Conservation (phyloP, 2,113 vertebrate species). For the Gallinago paraguaiae region DNA sequence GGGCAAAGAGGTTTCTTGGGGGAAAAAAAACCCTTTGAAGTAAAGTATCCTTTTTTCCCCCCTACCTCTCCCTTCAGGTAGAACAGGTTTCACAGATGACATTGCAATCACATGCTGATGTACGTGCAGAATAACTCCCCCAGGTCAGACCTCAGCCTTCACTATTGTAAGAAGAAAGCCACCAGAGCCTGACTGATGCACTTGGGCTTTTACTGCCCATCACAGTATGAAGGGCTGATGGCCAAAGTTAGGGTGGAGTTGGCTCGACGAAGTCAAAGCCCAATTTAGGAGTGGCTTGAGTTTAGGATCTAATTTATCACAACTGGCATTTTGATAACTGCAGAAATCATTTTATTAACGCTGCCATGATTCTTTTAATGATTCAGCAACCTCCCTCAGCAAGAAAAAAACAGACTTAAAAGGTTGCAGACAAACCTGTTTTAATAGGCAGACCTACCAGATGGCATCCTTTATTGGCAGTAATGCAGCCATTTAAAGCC, state of each 20-base stretch:
- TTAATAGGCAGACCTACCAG: constrained; percentile 7
- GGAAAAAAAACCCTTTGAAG: not conserved
- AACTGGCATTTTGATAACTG: not conserved
- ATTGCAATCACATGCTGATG: not conserved
- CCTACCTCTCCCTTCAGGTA: not conserved
- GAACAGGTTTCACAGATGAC: not conserved
- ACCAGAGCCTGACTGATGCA: not conserved
- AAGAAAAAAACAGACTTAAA: not conserved
- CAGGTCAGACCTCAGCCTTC: not conserved
- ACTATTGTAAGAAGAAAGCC: not conserved
- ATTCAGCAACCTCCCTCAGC: not conserved
- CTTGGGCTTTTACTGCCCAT: not conserved
- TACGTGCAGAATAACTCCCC: not conserved
- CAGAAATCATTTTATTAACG: not conserved
- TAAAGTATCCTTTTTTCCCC: not conserved
- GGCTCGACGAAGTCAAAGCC: not conserved
- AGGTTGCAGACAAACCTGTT: not conserved
- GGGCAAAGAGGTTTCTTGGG: not conserved
- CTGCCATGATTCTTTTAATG: not conserved
- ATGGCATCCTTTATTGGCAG: not conserved
- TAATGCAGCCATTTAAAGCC: not conserved
- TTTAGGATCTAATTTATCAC: not conserved
- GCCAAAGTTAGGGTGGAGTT: not conserved
- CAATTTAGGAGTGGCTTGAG: not conserved
- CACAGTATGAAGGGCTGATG: not conserved